Conservation (phyloP, 1,140 invertebrate genomes). For the Capitella teleta region DNA sequence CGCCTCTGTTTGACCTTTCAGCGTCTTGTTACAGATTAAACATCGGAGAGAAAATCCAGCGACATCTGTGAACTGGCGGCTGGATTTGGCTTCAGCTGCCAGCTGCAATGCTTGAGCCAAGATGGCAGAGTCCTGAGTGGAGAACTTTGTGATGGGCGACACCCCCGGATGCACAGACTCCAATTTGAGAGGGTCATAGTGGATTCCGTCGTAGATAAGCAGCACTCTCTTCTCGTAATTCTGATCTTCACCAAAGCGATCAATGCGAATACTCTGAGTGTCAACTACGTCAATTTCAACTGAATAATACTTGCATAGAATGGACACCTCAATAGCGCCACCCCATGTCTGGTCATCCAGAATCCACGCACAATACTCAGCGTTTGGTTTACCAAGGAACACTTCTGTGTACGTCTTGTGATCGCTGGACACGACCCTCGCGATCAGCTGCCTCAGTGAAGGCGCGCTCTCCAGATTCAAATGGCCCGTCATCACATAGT, state of each 20-base stretch:
- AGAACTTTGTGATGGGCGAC: conserved; percentile 58
- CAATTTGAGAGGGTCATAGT: conserved; percentile 86
- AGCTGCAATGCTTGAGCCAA: conserved; percentile 68
- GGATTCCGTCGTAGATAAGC: conserved; percentile 88
- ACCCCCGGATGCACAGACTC: conserved; percentile 49
- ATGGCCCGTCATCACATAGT: conserved; percentile 54
- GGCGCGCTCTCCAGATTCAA: conserved; percentile 59
- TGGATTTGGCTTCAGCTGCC: conserved; percentile 73
- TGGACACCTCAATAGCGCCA: conserved; percentile 84
- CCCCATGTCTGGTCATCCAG: conserved; percentile 61
- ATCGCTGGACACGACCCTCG: conserved; percentile 64
- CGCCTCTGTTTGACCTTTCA: conserved; percentile 68
- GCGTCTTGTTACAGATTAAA: conserved; percentile 57
- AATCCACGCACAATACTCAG: conserved; percentile 63
- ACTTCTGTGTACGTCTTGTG: conserved; percentile 69
- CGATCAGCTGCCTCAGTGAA: conserved; percentile 74
- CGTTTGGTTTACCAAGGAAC: conserved; percentile 71
- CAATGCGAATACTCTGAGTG: conserved; percentile 76
- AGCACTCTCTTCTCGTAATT: conserved; percentile 73
- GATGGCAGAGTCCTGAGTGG: conserved; percentile 56
- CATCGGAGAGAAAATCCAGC: conserved; percentile 75
- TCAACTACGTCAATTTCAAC: conserved; percentile 90
- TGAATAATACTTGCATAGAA: conserved; percentile 76
- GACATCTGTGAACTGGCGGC: conserved; percentile 78
- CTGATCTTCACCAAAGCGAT: conserved; percentile 86